A percentile compares a stretch with the other conserved stretches of the same genome.
Conservation (phyloP, 2,797 vertebrate species). For the Tragopan temminckii region DNA sequence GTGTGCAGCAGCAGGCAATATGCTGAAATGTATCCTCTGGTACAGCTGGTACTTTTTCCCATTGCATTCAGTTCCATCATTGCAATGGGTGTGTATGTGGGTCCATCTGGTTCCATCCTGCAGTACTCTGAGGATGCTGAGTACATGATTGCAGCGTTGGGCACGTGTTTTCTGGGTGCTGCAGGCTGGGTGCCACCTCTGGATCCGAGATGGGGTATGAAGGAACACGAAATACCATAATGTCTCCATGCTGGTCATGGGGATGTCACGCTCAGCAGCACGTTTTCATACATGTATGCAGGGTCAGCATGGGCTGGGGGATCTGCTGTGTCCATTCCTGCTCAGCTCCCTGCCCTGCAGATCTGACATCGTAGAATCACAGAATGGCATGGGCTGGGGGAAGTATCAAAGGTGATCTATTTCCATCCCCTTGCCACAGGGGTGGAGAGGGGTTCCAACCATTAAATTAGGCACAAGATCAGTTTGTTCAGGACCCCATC, state of each 20-base stretch:
- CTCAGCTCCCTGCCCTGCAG: neutral
- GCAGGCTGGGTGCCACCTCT: too few relatives aligned
- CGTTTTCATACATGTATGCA: neutral
- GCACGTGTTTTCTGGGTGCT: too few relatives aligned
- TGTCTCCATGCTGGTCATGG: neutral
- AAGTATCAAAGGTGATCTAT: too few relatives aligned
- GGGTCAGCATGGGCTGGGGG: too few relatives aligned
- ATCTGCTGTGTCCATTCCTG: neutral
- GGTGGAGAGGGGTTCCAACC: too few relatives aligned
- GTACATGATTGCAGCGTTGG: rapidly evolving
- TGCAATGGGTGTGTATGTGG: too few relatives aligned
- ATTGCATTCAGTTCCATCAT: neutral
- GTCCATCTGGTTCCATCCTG: neutral
- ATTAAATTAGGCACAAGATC: too few relatives aligned
- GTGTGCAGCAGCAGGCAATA: neutral
- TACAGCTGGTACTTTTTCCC: neutral
- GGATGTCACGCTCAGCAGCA: neutral
- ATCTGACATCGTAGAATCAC: neutral
- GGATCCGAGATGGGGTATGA: neutral
- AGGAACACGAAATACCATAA: too few relatives aligned
- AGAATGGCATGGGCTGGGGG: too few relatives aligned
- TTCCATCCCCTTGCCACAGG: too few relatives aligned
- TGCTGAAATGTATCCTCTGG: neutral
- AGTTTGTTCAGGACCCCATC: too few relatives aligned
- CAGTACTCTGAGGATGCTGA: rapidly evolving